Evolutionary conservation across 2,888 invertebrate genomes (phyloP).

Genomic region (Apamea anceps): DNA sequence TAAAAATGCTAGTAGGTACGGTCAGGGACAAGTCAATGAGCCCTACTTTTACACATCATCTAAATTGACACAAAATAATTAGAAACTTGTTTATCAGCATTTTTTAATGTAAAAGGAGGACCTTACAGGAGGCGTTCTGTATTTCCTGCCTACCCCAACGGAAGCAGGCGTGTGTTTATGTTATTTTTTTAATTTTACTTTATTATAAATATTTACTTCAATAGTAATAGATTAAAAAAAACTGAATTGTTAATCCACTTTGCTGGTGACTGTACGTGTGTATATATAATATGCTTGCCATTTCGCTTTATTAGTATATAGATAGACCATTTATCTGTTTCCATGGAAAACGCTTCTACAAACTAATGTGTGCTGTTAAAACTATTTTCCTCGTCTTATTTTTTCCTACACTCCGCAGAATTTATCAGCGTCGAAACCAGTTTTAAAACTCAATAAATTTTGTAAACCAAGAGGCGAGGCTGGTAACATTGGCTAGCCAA

Average conservation of each 20-base stretch:
- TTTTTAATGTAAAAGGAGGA: too few relatives aligned
- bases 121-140: too few relatives aligned
- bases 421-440: conserved; percentile 44
- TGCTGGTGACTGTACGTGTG: background rate
- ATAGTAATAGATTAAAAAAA: too few relatives aligned
- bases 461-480: conserved; percentile 9
- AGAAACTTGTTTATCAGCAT: background rate
- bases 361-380: background rate
- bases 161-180: too few relatives aligned
- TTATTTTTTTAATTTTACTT: background rate
- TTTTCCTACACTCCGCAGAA: background rate
- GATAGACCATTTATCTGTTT: background rate
- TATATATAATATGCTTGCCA: background rate
- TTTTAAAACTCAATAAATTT: conserved; percentile 50
- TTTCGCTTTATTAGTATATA: background rate
- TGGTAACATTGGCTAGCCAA: conserved; percentile 12
- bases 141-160: too few relatives aligned
- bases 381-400: background rate
- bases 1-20: background rate
- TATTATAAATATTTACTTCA: background rate
- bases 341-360: too few relatives aligned
- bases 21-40: background rate
- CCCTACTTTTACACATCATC: background rate
- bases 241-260: too few relatives aligned
- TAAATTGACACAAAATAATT: background rate